Conservation (phyloP, 1,140 invertebrate genomes). For the Adelges cooleyi region DNA sequence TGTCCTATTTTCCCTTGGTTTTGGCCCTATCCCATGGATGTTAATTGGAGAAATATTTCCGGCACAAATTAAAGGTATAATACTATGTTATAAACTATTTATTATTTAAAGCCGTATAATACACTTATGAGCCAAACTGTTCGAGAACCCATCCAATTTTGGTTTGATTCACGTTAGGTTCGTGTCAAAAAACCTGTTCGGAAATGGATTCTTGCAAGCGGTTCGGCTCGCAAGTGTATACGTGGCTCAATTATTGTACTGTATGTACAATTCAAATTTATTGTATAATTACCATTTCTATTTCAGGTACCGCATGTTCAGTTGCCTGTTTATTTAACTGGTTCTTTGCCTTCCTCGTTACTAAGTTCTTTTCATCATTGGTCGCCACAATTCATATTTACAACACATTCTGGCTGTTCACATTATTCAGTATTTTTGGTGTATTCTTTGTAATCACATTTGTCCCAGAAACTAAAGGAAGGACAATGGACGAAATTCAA, state of each 20-base stretch:
- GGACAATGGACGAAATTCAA: constrained; percentile 73
- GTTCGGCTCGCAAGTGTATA: too few species aligned
- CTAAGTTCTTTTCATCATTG: constrained; percentile 59
- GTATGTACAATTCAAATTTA: not conserved
- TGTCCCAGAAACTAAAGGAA: constrained; percentile 87
- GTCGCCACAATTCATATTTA: constrained; percentile 45
- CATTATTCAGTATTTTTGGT: constrained; percentile 54
- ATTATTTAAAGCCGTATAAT: too few species aligned
- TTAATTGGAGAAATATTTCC: constrained; percentile 63
- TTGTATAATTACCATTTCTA: not conserved
- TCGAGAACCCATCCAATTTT: too few species aligned
- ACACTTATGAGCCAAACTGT: too few species aligned
- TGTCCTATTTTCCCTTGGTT: constrained; percentile 44
- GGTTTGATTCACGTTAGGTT: too few species aligned
- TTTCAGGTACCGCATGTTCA: constrained; percentile 43
- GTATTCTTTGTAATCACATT: constrained; percentile 60
- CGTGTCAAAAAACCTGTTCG: too few species aligned
- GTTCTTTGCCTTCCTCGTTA: constrained; percentile 67
- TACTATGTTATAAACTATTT: too few species aligned
- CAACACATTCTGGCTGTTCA: constrained; percentile 72
- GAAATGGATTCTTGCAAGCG: too few species aligned
- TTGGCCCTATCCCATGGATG: constrained; percentile 69
- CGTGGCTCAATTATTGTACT: too few species aligned
- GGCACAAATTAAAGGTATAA: constrained; percentile 53
- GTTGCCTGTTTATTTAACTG: constrained; percentile 66